Evolutionary conservation across 2,888 invertebrate species (phyloP), one percentile per base, ranked within the genome.

Genomic region (Cacoxenus indagator): DNA sequence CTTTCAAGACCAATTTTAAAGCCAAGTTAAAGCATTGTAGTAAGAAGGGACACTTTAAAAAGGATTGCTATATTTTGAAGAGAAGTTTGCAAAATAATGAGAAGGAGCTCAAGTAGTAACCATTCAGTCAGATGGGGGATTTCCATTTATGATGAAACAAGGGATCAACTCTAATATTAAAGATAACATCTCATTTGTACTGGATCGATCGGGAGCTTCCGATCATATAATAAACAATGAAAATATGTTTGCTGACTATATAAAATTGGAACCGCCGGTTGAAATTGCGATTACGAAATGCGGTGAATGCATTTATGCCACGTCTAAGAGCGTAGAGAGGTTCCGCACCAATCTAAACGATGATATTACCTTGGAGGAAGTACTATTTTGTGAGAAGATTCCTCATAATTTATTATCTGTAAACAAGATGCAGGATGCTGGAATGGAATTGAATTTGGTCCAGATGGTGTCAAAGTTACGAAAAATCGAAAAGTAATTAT

Each of bases 361-460:
- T 43, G 2, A 37, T 4, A 65, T 65, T 14, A 55, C 65, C 2
- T 29, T 54, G 26, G 14, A 55, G 27, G 72, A 75, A 54, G 75
- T 75, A 1, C 76, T 85, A 4, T 86, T 73, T 70, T 81, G 79
- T 64, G 62, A 75, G 24, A 86, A n/a, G 8, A 75, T 81, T 4
- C 81, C 84, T 19, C 75, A 84, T 71, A 85, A 86, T 66, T 70
- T 84, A 37, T 70, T 83, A n/a, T 83, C 82, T 4, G 78, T 82
- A 0, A 69, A 69, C 24, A 73, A 69, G 61, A 78, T 86, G 74
- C 78, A 81, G 64, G 71, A 82, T 62, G 74, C 77, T 37, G 85
- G 85, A 9, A 75, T 84, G 74, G 76, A 3, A 64, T 73, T 14
- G 70, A 64, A 11, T 74, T 73, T 64, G n/a, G 65, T 64, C 26